A percentile compares a stretch with the other conserved stretches of the same genome.
These are phyloP conservation scores for Hybognathus amarus DNA, from an alignment of 2,797 vertebrate genomes.

Conservation along the genomic window DNA sequence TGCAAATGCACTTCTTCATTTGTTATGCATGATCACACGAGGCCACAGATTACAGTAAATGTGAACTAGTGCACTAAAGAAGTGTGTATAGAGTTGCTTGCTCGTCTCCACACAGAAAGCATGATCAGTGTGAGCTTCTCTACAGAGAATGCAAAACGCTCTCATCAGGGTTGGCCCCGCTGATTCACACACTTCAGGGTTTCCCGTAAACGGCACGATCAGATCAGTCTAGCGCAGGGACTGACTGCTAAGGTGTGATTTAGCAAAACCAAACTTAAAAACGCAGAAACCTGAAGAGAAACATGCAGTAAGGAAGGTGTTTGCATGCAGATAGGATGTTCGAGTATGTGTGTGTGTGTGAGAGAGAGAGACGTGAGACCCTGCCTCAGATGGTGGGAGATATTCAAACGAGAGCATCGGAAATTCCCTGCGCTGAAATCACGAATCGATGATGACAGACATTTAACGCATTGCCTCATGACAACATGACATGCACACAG, in stretches of 20 bases:
- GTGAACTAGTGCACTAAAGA: too few species aligned
- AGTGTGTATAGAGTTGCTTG: background rate
- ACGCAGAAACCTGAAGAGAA: background rate
- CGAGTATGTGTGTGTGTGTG: background rate
- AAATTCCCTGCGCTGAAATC: constrained; percentile 46
- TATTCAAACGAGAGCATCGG: constrained; percentile 35
- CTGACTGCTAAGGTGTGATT: background rate
- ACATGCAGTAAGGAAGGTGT: constrained; percentile 14
- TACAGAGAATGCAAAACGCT: constrained; percentile 15
- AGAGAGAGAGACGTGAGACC: constrained; percentile 33
- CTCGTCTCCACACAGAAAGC: too few species aligned
- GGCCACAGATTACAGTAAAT: background rate
- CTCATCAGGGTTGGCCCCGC: constrained; percentile 17
- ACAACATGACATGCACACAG: background rate
- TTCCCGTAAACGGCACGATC: background rate
- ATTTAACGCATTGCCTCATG: background rate
- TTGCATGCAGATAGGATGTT: background rate
- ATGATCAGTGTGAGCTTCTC: background rate
- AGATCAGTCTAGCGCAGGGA: background rate
- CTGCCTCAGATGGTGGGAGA: constrained; percentile 57
- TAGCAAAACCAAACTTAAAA: constrained; percentile 18
- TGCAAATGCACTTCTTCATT: background rate
- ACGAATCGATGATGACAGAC: constrained; percentile 23
- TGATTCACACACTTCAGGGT: constrained; percentile 9
- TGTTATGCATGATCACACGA: background rate